Conservation (phyloP, 2,797 vertebrate genomes). For the Liasis olivaceus region DNA sequence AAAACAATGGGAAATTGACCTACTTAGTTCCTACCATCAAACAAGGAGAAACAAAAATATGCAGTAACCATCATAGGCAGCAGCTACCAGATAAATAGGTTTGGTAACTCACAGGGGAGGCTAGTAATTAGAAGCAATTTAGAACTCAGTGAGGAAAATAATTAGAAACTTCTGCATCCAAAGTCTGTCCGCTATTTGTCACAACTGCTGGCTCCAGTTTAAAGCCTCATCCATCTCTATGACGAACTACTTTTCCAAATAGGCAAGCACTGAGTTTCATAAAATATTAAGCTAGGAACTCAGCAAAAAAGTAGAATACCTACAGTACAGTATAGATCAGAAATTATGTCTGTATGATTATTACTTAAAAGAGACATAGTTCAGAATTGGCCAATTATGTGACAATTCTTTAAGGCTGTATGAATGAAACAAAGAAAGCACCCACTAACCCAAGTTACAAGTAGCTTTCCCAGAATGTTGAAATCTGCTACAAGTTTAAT, state of each 20-base stretch:
- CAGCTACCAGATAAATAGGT: neutral
- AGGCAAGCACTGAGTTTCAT: neutral
- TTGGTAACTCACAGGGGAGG: neutral
- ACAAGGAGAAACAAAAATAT: neutral
- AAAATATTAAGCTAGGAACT: neutral
- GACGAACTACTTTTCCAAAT: neutral
- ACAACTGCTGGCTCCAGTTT: neutral
- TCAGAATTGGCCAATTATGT: neutral
- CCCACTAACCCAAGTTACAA: neutral
- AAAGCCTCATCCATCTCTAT: neutral
- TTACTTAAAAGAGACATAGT: neutral
- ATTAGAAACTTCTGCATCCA: slow-evolving; percentile 2
- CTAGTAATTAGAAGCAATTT: neutral
- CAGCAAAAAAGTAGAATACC: neutral
- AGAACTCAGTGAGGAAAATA: neutral
- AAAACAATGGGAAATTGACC: neutral
- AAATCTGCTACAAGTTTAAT: neutral
- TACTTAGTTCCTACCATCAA: neutral
- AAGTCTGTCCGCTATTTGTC: neutral
- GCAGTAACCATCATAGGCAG: neutral
- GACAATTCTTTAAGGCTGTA: neutral
- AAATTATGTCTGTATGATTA: neutral
- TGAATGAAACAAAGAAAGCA: neutral
- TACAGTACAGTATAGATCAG: neutral
- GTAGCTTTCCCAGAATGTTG: neutral